A percentile compares a stretch with the other conserved stretches of the same genome.
These are phyloP conservation scores for Phalera bucephala DNA, from an alignment of 2,888 invertebrate species.

Conservation along the genomic window DNA sequence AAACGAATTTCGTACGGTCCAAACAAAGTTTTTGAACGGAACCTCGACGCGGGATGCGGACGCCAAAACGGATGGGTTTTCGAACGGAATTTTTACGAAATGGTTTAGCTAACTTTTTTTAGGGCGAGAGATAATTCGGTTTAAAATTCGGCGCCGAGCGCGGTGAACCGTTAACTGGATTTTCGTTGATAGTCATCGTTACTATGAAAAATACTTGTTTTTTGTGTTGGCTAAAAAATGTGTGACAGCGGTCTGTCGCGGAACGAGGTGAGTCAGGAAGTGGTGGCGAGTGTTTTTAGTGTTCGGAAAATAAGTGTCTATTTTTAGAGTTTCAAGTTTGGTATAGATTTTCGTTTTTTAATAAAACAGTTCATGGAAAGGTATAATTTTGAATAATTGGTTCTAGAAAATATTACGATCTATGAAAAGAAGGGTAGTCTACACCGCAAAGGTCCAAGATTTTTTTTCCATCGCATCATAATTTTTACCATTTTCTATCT, in stretches of 20 bases:
- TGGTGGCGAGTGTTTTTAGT: too few species aligned
- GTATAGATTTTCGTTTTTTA: background rate
- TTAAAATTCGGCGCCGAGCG: conserved; percentile 30
- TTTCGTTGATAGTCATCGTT: conserved; percentile 20
- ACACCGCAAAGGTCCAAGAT: too few species aligned
- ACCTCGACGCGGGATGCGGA: conserved; percentile 43
- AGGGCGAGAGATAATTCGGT: conserved; percentile 33
- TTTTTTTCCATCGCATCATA: too few species aligned
- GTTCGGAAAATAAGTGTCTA: too few species aligned
- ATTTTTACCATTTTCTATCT: too few species aligned
- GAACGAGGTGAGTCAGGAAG: background rate
- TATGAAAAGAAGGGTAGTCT: too few species aligned
- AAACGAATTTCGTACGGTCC: conserved; percentile 58
- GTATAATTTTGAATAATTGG: too few species aligned
- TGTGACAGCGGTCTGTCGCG: background rate
- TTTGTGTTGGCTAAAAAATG: background rate
- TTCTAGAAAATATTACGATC: too few species aligned
- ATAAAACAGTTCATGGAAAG: too few species aligned
- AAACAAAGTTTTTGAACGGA: conserved; percentile 56
- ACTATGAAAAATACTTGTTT: conserved; percentile 8
- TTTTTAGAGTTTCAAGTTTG: too few species aligned
- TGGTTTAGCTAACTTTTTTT: conserved; percentile 34
- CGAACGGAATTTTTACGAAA: conserved; percentile 41
- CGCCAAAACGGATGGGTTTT: conserved; percentile 39
- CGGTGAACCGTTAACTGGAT: conserved; percentile 22